phyloP scores from a whole-genome alignment of 2,888 invertebrate genomes.

The Xanthorhoe designata region DNA sequence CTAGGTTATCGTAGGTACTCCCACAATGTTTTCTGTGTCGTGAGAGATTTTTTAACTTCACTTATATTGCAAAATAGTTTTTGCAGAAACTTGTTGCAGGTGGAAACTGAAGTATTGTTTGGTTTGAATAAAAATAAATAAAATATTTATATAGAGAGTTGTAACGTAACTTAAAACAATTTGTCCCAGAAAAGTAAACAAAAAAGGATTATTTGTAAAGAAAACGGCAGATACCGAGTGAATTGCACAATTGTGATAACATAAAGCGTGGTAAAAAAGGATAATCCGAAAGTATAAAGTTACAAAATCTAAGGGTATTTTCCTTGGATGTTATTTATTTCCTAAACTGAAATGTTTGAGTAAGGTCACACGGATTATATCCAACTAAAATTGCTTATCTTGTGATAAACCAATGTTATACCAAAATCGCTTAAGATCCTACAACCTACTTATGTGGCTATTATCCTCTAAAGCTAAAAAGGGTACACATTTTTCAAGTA shows the following conservation, averaged over 20 bases:
- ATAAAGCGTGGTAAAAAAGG: neutral
- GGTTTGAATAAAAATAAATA: neutral
- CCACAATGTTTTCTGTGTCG: slow-evolving; percentile 21
- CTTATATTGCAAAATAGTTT: slow-evolving; percentile 50
- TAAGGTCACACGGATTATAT: neutral
- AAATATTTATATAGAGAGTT: no score
- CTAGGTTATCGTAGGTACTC: slow-evolving; percentile 35
- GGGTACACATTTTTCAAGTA: neutral
- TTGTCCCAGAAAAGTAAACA: no score
- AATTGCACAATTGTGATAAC: no score
- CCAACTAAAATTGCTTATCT: neutral
- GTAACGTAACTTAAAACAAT: no score
- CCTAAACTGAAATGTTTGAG: neutral
- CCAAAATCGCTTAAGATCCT: neutral
- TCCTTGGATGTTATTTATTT: neutral
- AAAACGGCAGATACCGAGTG: no score
- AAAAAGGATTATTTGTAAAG: no score
- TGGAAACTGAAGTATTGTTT: slow-evolving; percentile 10
- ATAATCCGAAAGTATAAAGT: neutral
- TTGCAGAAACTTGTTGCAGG: slow-evolving; percentile 20
- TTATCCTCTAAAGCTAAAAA: slow-evolving; percentile 9
- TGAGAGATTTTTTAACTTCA: slow-evolving; percentile 35
- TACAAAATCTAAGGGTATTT: neutral
- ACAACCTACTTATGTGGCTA: neutral
- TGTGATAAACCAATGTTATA: neutral